Conservation (phyloP, 2,888 invertebrate genomes). For the Venustoraphidia nigricollis region DNA sequence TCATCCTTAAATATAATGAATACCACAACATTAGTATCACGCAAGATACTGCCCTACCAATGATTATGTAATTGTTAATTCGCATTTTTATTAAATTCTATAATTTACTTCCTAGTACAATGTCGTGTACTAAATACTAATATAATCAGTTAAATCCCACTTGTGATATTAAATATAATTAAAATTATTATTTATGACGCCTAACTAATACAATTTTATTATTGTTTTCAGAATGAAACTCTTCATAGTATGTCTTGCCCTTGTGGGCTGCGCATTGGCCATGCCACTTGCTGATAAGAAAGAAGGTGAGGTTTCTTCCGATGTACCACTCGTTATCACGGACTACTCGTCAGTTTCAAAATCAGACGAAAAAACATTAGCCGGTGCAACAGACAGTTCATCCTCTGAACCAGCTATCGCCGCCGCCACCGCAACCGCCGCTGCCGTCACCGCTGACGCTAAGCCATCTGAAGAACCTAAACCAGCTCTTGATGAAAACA, state of each 20-base stretch:
- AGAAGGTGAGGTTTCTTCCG: neutral
- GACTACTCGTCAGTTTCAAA: constrained; percentile 4
- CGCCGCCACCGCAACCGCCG: constrained; percentile 23
- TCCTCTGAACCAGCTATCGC: neutral
- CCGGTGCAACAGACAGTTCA: neutral
- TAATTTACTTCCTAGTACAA: no score
- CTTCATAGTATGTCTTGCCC: constrained; percentile 40
- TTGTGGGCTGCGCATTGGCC: constrained; percentile 34
- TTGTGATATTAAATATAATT: no score
- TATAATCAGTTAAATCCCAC: no score
- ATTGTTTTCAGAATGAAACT: constrained; percentile 42
- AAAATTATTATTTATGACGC: no score
- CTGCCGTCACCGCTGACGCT: constrained; percentile 27
- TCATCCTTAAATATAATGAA: no score
- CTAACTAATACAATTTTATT: neutral
- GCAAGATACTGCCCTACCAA: no score
- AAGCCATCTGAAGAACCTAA: constrained; percentile 22
- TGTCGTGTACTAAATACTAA: no score
- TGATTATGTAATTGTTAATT: no score
- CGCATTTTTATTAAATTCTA: no score
- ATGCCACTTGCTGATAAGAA: constrained; percentile 42
- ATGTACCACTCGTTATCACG: constrained; percentile 1
- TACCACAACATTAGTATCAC: no score
- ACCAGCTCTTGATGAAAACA: constrained; percentile 20
- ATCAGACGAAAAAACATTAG: neutral